A percentile compares a stretch with the other conserved stretches of the same genome.
phyloP scores from a whole-genome alignment of 2,888 invertebrate genomes.

The Galerucella calmariensis region DNA sequence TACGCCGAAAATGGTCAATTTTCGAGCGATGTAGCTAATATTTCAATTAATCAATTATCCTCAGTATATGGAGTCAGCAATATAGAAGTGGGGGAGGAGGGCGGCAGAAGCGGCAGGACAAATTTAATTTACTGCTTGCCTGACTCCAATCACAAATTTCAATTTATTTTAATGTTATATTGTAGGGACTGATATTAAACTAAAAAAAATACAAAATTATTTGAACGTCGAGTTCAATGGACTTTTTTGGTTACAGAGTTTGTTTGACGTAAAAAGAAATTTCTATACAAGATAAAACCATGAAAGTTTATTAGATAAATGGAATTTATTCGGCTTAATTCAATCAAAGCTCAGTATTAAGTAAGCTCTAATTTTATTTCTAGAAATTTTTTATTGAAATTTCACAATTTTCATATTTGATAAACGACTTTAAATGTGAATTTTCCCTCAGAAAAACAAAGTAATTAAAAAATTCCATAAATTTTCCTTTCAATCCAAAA shows the following conservation, averaged over 20 bases:
- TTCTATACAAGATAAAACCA: not conserved
- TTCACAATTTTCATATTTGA: not conserved
- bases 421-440: not conserved
- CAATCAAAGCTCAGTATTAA: not conserved
- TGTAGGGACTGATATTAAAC: conserved; percentile 32
- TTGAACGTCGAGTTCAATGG: conserved; percentile 16
- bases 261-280: not conserved
- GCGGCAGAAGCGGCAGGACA: conserved; percentile 10
- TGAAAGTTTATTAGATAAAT: not conserved
- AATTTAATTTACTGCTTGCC: conserved; percentile 42
- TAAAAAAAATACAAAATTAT: conserved; percentile 30
- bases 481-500: not conserved
- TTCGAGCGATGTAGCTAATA: conserved; percentile 31
- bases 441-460: not conserved
- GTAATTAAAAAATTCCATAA: not conserved
- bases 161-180: conserved; percentile 41
- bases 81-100: not conserved
- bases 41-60: conserved; percentile 41
- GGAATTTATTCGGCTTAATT: not conserved
- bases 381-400: not conserved
- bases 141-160: conserved; percentile 42
- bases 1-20: conserved; percentile 23
- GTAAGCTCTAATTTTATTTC: not conserved
- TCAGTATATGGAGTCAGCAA: conserved; percentile 27
- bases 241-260: not conserved